Percentiles rank a stretch among this genome's conserved stretches.
Evolutionary conservation across 2,888 invertebrate species (phyloP).

Genomic region (Epirrhoe tristata): DNA sequence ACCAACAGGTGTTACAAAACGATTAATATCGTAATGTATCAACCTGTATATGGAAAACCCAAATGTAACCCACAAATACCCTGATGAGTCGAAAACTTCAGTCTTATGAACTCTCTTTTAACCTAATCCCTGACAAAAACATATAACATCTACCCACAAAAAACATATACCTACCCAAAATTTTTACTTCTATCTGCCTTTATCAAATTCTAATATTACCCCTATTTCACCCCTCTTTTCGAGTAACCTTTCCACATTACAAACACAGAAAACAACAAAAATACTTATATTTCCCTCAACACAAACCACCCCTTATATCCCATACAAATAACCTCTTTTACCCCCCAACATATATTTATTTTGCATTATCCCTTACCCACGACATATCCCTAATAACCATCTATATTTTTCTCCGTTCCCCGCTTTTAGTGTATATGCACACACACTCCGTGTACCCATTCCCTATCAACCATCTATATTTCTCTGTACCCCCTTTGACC

Average conservation of each 20-base stretch:
- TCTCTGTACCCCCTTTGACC: neutral
- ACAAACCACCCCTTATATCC: neutral
- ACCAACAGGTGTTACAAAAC: slow-evolving; percentile 17
- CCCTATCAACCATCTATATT: neutral
- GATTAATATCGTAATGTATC: slow-evolving; percentile 8
- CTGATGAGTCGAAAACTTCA: neutral
- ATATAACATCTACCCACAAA: neutral
- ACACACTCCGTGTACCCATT: no score
- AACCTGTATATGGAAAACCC: slow-evolving; percentile 24
- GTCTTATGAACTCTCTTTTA: neutral
- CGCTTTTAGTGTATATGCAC: no score
- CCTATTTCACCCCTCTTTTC: no score
- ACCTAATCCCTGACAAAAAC: neutral
- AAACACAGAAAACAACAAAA: neutral
- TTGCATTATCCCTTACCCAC: neutral
- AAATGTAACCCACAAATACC: slow-evolving; percentile 35
- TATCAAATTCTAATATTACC: no score
- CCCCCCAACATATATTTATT: no score
- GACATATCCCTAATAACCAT: neutral
- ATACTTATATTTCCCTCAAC: neutral
- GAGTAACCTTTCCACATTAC: no score
- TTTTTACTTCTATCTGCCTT: no score
- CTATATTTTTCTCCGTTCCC: neutral
- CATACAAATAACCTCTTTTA: neutral
- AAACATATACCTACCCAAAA: no score